These are phyloP conservation scores for Synanthedon tipuliformis DNA, from an alignment of 2,888 invertebrate species.

Conservation along the genomic window DNA sequence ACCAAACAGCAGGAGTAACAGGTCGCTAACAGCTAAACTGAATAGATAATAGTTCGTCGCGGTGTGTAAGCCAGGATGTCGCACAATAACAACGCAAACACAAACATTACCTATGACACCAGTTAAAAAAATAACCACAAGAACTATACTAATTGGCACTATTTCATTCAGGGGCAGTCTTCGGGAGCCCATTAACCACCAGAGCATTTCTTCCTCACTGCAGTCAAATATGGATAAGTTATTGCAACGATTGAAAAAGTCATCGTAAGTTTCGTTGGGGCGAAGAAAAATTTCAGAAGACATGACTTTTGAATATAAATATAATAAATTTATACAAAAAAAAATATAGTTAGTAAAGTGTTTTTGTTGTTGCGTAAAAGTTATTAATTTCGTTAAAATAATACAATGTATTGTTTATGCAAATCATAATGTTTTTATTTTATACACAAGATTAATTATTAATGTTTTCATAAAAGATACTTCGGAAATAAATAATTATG, in stretches of 20 bases:
- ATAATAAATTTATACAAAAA: not conserved
- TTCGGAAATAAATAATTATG: not conserved
- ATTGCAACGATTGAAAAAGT: slow-evolving; percentile 56
- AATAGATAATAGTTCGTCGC: slow-evolving; percentile 94
- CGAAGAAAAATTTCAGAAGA: slow-evolving; percentile 27
- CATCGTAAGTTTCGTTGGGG: slow-evolving; percentile 46
- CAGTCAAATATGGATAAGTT: slow-evolving; percentile 67
- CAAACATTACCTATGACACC: slow-evolving; percentile 87
- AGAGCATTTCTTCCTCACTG: slow-evolving; percentile 70
- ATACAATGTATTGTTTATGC: not conserved
- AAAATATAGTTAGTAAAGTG: no score
- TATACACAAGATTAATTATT: no score
- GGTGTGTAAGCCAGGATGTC: slow-evolving; percentile 84
- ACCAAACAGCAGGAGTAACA: slow-evolving; percentile 85
- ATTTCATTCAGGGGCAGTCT: slow-evolving; percentile 69
- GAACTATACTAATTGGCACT: slow-evolving; percentile 75
- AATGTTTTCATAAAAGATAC: no score
- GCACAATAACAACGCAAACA: slow-evolving; percentile 87
- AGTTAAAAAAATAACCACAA: slow-evolving; percentile 83
- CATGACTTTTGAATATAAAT: not conserved
- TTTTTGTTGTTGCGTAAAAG: no score
- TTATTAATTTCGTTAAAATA: not conserved
- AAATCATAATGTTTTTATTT: not conserved
- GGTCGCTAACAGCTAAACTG: slow-evolving; percentile 88
- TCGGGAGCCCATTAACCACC: slow-evolving; percentile 72